Base-by-base conservation (phyloP, 2,888 invertebrate species). In the Pteria penguin region DNA sequence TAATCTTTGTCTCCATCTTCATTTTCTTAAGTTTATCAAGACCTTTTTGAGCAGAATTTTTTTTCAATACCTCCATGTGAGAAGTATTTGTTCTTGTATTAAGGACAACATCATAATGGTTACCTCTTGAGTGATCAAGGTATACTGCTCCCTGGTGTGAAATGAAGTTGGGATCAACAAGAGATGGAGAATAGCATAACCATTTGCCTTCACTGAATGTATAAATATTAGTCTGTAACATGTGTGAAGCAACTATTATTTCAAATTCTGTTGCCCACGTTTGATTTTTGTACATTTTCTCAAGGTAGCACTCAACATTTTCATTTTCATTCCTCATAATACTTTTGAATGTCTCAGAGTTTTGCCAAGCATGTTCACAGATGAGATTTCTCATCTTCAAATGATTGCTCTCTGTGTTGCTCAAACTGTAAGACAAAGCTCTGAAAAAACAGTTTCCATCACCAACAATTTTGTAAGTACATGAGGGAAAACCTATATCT, bases 61-160 rank as follows among this genome's bases (percentile, higher is more conserved):
- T n/a, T n/a, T n/a, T n/a, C n/a, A n/a, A n/a, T n/a, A n/a, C n/a
- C n/a, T n/a, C n/a, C n/a, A n/a, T n/a, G n/a, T n/a, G n/a, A n/a
- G n/a, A n/a, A n/a, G n/a, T n/a, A 55, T 55, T 63, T 2, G 45
- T 65, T 5, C 22, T 14, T 1, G 61, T 60, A 55, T 36, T 60
- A 4, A 18, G n/a, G 5, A 74, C 74, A 54, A 58, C 62, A 31
- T 74, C 68, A 66, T 61, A 73, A 45, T 73, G 73, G 33, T 66
- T 67, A 18, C 52, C 52, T 61, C 63, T 72, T 63, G 33, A 31
- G 31, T 75, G 69, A n/a, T 75, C 55, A 27, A 75, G 57, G 63
- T 75, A 75, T 32, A 75, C 55, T 69, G 36, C 62, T 14, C 33
- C 18, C n/a, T 4, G 14, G n/a, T 29, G 14, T 26, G 27, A 1